phyloP scores from a whole-genome alignment of 2,113 vertebrate genomes.

The Fulica atra region DNA sequence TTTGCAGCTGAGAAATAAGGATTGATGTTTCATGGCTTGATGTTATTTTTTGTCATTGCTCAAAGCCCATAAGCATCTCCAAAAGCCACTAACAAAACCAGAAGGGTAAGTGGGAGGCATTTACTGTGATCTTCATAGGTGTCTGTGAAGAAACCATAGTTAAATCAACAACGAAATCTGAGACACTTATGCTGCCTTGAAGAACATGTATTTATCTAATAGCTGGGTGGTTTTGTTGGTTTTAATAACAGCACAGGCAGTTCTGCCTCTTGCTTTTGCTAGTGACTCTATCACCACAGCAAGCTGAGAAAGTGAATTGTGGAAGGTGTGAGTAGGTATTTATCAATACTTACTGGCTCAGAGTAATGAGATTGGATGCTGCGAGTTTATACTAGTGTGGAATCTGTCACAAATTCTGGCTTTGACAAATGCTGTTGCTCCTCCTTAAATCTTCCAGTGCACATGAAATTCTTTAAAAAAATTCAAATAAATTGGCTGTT shows the following conservation, averaged over 20 bases:
- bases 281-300: rapidly evolving
- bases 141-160: background rate
- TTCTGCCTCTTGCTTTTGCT: background rate
- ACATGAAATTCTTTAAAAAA: background rate
- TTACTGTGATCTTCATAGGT: background rate
- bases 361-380: background rate
- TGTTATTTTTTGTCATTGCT: conserved; percentile 13
- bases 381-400: background rate
- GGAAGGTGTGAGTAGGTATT: background rate
- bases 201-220: background rate
- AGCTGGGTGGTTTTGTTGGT: background rate
- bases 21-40: conserved; percentile 18
- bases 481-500: background rate
- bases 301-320: background rate
- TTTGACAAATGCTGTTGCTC: background rate
- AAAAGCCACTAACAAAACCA: background rate
- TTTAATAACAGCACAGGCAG: background rate
- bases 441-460: background rate
- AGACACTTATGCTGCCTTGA: background rate
- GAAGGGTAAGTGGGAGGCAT: background rate
- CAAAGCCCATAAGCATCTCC: background rate
- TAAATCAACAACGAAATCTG: background rate
- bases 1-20: conserved; percentile 63
- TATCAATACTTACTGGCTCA: background rate
- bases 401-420: background rate